phyloP scores from a whole-genome alignment of 2,113 vertebrate genomes.

The Indicator maculatus region DNA sequence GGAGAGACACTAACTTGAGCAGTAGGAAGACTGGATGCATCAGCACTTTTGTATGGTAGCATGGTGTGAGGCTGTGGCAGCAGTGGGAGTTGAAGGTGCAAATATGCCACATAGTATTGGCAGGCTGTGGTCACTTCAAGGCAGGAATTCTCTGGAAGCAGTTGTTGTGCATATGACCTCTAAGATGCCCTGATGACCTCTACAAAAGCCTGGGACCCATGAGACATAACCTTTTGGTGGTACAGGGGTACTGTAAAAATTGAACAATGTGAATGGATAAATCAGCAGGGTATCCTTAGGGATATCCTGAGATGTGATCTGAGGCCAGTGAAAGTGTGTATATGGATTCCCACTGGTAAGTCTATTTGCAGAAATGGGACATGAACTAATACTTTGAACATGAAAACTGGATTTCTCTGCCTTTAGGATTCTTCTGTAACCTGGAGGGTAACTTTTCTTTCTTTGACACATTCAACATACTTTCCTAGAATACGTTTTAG shows the following conservation, averaged over 20 bases:
- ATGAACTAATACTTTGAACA: background rate
- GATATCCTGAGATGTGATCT: background rate
- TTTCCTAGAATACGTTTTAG: background rate
- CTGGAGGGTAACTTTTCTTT: background rate
- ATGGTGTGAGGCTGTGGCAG: background rate
- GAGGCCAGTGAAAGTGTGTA: background rate
- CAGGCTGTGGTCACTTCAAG: background rate
- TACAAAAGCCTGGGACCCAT: background rate
- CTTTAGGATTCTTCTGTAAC: background rate
- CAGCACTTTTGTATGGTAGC: background rate
- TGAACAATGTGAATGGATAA: background rate
- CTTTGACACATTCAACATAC: background rate
- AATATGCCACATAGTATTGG: background rate
- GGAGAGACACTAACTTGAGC: background rate
- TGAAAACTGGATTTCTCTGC: background rate
- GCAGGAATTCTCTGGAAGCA: background rate
- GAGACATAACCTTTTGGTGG: background rate
- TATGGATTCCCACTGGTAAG: background rate
- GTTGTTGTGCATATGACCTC: background rate
- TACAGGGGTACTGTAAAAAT: background rate
- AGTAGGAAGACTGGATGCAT: background rate
- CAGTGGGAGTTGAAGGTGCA: background rate
- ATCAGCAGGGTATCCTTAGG: background rate
- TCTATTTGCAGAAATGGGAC: slow-evolving; percentile 12
- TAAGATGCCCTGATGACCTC: background rate